Percentiles rank a stretch among this genome's conserved stretches.
These are phyloP conservation scores for Pseudochaenichthys georgianus DNA, from an alignment of 2,797 vertebrate species.

Conservation along the genomic window DNA sequence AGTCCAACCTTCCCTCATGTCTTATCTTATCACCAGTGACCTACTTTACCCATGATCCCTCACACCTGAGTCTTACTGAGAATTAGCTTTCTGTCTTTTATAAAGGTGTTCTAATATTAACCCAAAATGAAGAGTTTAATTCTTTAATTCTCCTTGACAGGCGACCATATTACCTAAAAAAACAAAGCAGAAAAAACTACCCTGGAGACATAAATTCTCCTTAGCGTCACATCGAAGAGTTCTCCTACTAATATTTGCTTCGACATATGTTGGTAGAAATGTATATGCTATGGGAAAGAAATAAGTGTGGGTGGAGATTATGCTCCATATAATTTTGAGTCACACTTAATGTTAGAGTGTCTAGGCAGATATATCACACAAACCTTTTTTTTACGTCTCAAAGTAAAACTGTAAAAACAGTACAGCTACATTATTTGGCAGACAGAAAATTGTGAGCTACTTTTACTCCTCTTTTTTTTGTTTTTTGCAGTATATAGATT, in stretches of 20 bases:
- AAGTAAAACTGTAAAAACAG: neutral
- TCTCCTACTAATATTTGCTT: conserved; percentile 40
- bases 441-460: neutral
- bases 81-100: neutral
- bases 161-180: neutral
- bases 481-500: no score
- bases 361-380: neutral
- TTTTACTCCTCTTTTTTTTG: no score
- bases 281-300: conserved; percentile 19
- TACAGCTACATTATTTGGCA: neutral
- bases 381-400: conserved; percentile 11
- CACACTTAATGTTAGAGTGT: conserved; percentile 37
- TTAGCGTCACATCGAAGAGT: conserved; percentile 48
- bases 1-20: conserved; percentile 10
- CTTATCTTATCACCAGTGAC: conserved; percentile 34
- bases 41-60: conserved; percentile 38
- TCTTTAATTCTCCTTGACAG: neutral
- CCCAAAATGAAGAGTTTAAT: neutral
- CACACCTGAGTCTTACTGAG: neutral
- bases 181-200: neutral
- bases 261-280: conserved; percentile 41
- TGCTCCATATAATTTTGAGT: conserved; percentile 38
- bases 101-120: conserved; percentile 1
- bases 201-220: conserved; percentile 15
- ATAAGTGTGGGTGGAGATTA: conserved; percentile 50